phyloP scores from a whole-genome alignment of 2,113 vertebrate genomes.

The Myiagra hebetior region DNA sequence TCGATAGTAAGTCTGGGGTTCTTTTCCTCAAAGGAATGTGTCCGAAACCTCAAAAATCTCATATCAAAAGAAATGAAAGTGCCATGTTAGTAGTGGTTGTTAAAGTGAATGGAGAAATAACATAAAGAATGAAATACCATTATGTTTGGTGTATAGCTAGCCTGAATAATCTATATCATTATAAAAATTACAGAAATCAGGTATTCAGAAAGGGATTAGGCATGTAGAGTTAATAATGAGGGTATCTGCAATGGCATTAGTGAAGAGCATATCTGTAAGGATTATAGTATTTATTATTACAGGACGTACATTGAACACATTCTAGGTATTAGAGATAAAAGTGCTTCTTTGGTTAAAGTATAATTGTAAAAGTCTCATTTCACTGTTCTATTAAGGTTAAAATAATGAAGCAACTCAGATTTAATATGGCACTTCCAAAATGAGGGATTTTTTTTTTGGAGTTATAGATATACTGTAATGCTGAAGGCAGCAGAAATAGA shows the following conservation, averaged over 20 bases:
- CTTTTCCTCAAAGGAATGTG: neutral
- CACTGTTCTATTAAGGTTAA: neutral
- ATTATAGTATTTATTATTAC: neutral
- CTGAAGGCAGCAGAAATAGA: neutral
- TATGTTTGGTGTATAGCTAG: neutral
- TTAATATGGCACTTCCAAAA: neutral
- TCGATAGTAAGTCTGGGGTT: accelerated
- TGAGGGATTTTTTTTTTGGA: neutral
- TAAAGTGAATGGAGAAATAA: neutral
- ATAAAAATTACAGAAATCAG: neutral
- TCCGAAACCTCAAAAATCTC: neutral
- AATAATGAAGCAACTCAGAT: neutral
- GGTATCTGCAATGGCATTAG: neutral
- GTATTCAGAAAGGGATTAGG: neutral
- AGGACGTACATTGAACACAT: neutral
- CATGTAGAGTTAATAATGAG: neutral
- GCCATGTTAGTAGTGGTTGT: neutral
- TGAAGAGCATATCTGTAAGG: neutral
- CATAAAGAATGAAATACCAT: neutral
- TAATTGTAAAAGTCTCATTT: neutral
- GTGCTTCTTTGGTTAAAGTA: neutral
- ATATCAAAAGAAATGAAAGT: neutral
- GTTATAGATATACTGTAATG: neutral
- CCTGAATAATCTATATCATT: neutral
- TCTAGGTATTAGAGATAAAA: neutral